Evolutionary conservation across 2,797 vertebrate genomes (phyloP).

Genomic region (Chiloscyllium punctatum): DNA sequence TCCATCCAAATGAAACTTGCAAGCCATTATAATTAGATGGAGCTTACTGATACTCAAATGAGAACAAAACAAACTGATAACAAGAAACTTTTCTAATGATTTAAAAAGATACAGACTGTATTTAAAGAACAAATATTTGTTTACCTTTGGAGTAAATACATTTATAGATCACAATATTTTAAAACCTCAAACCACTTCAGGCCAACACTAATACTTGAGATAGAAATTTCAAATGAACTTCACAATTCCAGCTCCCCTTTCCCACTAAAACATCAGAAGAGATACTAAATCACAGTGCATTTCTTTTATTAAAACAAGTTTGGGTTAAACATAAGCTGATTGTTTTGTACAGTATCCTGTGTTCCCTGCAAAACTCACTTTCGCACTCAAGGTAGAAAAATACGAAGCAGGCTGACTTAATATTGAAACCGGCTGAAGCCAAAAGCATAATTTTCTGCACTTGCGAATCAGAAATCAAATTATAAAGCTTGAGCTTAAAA

Average conservation of each 20-base stretch:
- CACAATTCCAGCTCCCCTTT: not conserved
- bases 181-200: not conserved
- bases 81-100: not conserved
- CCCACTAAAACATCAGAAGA: not conserved
- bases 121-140: not conserved
- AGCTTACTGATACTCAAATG: not conserved
- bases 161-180: not conserved
- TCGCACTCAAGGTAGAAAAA: not conserved
- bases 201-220: not conserved
- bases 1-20: not conserved
- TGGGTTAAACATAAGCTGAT: not conserved
- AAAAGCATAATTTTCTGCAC: not conserved
- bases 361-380: not conserved
- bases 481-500: not conserved
- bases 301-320: not conserved
- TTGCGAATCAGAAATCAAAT: not conserved
- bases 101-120: not conserved
- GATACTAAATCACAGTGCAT: not conserved
- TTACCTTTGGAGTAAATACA: not conserved
- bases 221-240: not conserved
- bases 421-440: not conserved
- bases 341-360: not conserved
- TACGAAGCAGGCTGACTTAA: not conserved
- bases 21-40: not conserved
- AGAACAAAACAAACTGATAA: not conserved